Percentiles rank a stretch among this genome's conserved stretches.
These are phyloP conservation scores for Campodea augens DNA, from an alignment of 1,140 invertebrate species.

Conservation along the genomic window DNA sequence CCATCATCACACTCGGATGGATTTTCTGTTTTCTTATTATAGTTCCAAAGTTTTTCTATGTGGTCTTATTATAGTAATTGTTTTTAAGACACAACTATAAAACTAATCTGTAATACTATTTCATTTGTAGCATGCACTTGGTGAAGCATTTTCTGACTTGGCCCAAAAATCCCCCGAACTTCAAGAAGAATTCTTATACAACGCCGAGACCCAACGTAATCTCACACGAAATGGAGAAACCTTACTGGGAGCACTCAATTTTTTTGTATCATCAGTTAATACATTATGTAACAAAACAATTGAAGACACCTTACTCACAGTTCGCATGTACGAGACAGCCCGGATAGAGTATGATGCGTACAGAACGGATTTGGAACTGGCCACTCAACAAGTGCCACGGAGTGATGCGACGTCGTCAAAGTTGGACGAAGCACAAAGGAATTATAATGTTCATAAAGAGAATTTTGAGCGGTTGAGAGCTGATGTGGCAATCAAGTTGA, in stretches of 20 bases:
- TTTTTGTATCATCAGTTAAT: slow-evolving; percentile 87
- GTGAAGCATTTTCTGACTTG: slow-evolving; percentile 83
- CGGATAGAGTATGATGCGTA: slow-evolving; percentile 96
- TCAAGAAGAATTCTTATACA: slow-evolving; percentile 85
- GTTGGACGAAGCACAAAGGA: slow-evolving; percentile 58
- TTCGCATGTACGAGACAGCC: slow-evolving; percentile 79
- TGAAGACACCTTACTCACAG: slow-evolving; percentile 83
- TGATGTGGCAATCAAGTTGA: slow-evolving; percentile 87
- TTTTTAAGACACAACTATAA: too few species aligned
- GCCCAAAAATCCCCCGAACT: slow-evolving; percentile 87
- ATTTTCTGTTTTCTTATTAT: background rate
- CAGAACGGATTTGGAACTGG: slow-evolving; percentile 67
- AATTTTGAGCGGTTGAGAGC: slow-evolving; percentile 78
- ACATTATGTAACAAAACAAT: slow-evolving; percentile 93
- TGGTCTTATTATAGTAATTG: background rate
- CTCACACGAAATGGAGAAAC: slow-evolving; percentile 87
- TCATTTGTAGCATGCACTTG: slow-evolving; percentile 43
- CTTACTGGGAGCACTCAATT: slow-evolving; percentile 75
- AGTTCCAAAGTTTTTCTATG: background rate
- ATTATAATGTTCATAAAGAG: slow-evolving; percentile 64
- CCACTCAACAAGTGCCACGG: slow-evolving; percentile 20
- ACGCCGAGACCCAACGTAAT: slow-evolving; percentile 84
- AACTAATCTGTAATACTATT: slow-evolving; percentile 9
- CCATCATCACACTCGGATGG: background rate
- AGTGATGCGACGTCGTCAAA: slow-evolving; percentile 35